phyloP scores from a whole-genome alignment of 2,888 invertebrate genomes.

The Apamea anceps region DNA sequence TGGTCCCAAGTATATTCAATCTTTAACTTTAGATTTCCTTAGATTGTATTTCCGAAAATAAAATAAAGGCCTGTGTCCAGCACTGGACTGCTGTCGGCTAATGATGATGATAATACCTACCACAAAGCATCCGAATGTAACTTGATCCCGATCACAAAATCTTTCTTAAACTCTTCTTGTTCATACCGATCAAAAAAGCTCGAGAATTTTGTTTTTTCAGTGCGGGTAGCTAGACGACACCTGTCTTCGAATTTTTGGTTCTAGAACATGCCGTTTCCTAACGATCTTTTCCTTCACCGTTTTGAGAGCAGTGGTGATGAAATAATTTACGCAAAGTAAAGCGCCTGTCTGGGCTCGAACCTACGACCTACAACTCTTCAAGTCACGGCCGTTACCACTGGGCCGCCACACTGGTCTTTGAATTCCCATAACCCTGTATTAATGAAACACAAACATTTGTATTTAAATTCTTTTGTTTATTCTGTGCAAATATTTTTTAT shows the following conservation, averaged over 20 bases:
- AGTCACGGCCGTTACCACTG: background rate
- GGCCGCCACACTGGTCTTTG: background rate
- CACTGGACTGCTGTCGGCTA: no score
- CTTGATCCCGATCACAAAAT: no score
- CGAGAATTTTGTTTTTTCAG: background rate
- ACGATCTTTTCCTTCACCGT: background rate
- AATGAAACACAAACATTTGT: slow-evolving; percentile 7
- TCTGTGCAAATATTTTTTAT: background rate
- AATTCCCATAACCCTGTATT: background rate
- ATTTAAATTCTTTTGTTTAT: slow-evolving; percentile 11
- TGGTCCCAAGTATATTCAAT: background rate
- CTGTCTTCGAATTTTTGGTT: background rate
- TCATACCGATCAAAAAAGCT: background rate
- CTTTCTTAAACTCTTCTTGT: no score
- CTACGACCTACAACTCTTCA: background rate
- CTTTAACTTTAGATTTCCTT: background rate
- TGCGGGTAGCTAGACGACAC: background rate
- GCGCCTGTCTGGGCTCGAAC: background rate
- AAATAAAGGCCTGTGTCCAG: no score
- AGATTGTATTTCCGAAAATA: background rate
- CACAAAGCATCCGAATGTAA: no score
- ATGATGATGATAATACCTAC: no score
- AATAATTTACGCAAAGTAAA: background rate
- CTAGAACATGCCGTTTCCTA: background rate
- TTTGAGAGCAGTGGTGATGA: background rate